Evolutionary conservation across 2,888 invertebrate species (phyloP), one percentile per base, ranked within the genome.

Genomic region (Andrena minutula): DNA sequence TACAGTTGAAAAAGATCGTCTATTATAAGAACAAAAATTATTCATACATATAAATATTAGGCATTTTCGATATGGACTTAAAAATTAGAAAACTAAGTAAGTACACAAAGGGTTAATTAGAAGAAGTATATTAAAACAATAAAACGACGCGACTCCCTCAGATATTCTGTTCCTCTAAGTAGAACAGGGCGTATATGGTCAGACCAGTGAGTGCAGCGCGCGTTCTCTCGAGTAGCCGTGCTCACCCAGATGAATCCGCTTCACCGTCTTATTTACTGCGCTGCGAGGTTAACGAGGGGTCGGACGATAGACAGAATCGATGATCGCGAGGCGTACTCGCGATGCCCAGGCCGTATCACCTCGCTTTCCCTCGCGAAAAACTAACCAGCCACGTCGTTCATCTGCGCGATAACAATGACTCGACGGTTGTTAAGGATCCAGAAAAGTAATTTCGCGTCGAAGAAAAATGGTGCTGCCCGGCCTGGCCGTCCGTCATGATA

Each of bases 331-430:
- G 41, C 56, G 28, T 28, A 28, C 60, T 70, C 70, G 7, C 23
- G 32, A 2, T 20, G 23, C 16, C 20, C 16, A 16, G 28, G 26
- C 16, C 32, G 5, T 65, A n/a, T 53, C 69, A 32, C 66, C 68
- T 51, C 28, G 60, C 23, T 65, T 66, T 58, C 72, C 26, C 10
- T 35, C 30, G 65, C 35, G 64, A 23, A 79, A 77, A 32, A 53
- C 64, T 35, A 53, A 63, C 76, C 73, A 68, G 32, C n/a, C 80
- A 75, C 76, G 78, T 83, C 79, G 72, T 81, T 82, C 82, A 56
- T 28, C 74, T 60, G 65, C 79, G 63, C 85, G 88, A 89, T 89
- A 88, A 89, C 86, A 88, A 89, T 88, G 88, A 89, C 89, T 88
- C 82, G 83, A 81, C 88, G 86, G 86, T 89, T 89, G 83, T 86